Evolutionary conservation across 2,113 vertebrate genomes (phyloP).

Genomic region (Phylloscopus trochilus): DNA sequence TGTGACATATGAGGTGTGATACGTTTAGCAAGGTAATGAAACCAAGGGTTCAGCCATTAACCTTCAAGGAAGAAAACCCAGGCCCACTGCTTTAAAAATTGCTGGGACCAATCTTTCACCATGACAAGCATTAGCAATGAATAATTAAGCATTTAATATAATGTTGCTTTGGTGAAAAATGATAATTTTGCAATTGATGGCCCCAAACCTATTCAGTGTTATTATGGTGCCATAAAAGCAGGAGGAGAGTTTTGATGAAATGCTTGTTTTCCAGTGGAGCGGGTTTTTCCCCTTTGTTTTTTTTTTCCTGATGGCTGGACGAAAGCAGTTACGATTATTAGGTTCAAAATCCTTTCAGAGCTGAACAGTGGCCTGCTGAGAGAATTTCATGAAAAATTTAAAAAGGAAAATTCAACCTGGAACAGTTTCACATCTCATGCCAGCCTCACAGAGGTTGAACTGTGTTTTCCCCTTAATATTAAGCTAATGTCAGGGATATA

Average conservation of each 20-base stretch:
- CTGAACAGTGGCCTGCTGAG: constrained; percentile 81
- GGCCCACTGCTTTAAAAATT: constrained; percentile 83
- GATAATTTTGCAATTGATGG: constrained; percentile 88
- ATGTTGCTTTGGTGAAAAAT: constrained; percentile 86
- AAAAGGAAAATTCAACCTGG: constrained; percentile 83
- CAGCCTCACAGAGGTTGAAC: constrained; percentile 75
- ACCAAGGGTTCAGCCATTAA: constrained; percentile 82
- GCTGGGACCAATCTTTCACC: constrained; percentile 86
- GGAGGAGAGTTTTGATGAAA: constrained; percentile 74
- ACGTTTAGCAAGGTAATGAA: constrained; percentile 82
- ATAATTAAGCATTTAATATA: constrained; percentile 98
- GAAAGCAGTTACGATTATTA: constrained; percentile 81
- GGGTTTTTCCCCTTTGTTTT: neutral
- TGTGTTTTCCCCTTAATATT: constrained; percentile 76
- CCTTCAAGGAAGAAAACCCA: constrained; percentile 82
- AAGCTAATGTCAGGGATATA: constrained; percentile 78
- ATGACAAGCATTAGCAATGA: constrained; percentile 91
- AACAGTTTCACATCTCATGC: constrained; percentile 72
- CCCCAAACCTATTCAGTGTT: constrained; percentile 79
- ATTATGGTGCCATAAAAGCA: constrained; percentile 73
- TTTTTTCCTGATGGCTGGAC: constrained; percentile 70
- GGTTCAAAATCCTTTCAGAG: constrained; percentile 81
- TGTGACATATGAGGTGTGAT: constrained; percentile 77
- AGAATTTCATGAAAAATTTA: constrained; percentile 93
- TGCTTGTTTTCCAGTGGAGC: constrained; percentile 71